These are phyloP conservation scores for Chroicocephalus ridibundus DNA, from an alignment of 2,113 vertebrate genomes.

Conservation along the genomic window DNA sequence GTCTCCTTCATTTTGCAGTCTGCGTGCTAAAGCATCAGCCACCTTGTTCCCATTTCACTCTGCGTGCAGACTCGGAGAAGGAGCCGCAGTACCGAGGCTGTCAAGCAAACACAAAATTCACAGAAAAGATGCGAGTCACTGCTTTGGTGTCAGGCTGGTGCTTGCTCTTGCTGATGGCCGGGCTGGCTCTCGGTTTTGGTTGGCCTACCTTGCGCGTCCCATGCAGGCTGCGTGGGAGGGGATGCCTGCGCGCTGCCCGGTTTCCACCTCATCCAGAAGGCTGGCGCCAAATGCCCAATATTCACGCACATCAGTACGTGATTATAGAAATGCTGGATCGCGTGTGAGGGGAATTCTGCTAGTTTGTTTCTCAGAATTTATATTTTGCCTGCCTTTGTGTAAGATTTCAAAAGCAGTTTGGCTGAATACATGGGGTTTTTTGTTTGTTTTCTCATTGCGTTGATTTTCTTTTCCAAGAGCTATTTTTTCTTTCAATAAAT, in stretches of 20 bases:
- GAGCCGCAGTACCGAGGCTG: background rate
- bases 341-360: conserved; percentile 54
- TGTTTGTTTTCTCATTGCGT: conserved; percentile 54
- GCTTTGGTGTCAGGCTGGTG: background rate
- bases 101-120: background rate
- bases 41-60: background rate
- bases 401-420: conserved; percentile 67
- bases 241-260: background rate
- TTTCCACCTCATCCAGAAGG: background rate
- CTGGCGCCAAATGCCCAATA: background rate
- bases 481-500: conserved; percentile 67
- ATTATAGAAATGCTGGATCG: conserved; percentile 17
- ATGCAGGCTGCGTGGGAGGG: background rate
- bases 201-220: background rate
- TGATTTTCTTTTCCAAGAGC: conserved; percentile 62
- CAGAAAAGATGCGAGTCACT: background rate
- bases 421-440: conserved; percentile 34
- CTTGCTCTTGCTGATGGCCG: background rate
- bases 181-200: background rate
- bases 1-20: conserved; percentile 29
- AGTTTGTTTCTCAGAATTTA: conserved; percentile 64
- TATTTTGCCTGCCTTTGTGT: conserved; percentile 67
- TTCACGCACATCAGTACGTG: background rate
- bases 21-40: background rate
- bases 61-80: background rate